Evolutionary conservation across 2,888 invertebrate species (phyloP).

Genomic region (Rhingia campestris): DNA sequence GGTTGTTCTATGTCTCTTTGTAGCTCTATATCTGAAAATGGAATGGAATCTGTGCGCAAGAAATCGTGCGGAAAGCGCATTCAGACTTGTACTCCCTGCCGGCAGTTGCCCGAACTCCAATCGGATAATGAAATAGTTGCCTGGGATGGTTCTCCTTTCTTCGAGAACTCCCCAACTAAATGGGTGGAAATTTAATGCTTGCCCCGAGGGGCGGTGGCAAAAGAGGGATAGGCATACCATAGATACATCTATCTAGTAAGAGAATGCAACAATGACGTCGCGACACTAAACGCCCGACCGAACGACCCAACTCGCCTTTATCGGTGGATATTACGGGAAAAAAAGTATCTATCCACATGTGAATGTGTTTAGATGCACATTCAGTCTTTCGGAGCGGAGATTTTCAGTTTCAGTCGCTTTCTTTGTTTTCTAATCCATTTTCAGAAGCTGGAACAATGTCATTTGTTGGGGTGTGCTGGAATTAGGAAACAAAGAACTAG

Average conservation of each 20-base stretch:
- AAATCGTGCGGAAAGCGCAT: slow-evolving; percentile 71
- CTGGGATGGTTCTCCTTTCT: background rate
- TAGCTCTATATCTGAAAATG: slow-evolving; percentile 64
- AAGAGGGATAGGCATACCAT: slow-evolving; percentile 25
- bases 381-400: slow-evolving; percentile 19
- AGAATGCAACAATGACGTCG: background rate
- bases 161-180: slow-evolving; percentile 21
- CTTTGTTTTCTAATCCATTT: slow-evolving; percentile 51
- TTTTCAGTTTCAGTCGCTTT: slow-evolving; percentile 29
- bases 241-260: slow-evolving; percentile 21
- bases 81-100: slow-evolving; percentile 38
- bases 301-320: slow-evolving; percentile 37
- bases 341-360: slow-evolving; percentile 32
- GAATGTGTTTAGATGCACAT: slow-evolving; percentile 39
- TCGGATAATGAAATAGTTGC: slow-evolving; percentile 68
- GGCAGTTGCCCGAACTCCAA: slow-evolving; percentile 44
- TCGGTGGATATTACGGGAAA: slow-evolving; percentile 31
- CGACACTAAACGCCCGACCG: background rate
- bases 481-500: background rate
- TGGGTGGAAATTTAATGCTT: slow-evolving; percentile 43
- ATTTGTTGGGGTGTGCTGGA: slow-evolving; percentile 3
- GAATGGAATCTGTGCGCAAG: slow-evolving; percentile 67
- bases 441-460: slow-evolving; percentile 32
- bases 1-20: too few relatives aligned
- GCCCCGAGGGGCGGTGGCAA: background rate